Conservation (phyloP, 2,888 invertebrate genomes). For the Labia minor region DNA sequence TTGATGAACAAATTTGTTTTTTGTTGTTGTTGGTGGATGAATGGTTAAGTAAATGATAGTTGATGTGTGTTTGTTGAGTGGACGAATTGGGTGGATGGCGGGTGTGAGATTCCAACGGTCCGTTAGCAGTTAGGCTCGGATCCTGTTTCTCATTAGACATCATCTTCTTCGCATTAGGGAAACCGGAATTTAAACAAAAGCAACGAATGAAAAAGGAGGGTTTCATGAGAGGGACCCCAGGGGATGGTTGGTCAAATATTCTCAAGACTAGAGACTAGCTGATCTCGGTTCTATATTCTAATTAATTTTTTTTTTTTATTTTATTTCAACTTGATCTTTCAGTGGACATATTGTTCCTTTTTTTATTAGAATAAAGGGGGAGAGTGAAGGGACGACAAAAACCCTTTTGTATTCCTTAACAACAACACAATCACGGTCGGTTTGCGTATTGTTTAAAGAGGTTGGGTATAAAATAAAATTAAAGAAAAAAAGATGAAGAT, state of each 20-base stretch:
- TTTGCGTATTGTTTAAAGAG: not conserved
- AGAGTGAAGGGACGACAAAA: not conserved
- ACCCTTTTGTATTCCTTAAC: not conserved
- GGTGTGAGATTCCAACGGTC: not conserved
- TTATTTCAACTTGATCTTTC: not conserved
- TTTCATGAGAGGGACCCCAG: not conserved
- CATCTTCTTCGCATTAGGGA: constrained; percentile 7
- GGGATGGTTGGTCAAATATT: constrained; percentile 4
- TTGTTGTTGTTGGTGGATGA: no score
- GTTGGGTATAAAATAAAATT: no score
- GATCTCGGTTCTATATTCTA: not conserved
- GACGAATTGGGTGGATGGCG: no score
- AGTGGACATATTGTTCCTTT: constrained; percentile 5
- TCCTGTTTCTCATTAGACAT: constrained; percentile 7
- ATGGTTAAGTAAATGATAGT: no score
- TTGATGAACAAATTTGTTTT: no score
- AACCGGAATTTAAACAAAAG: constrained; percentile 13
- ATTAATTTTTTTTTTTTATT: not conserved
- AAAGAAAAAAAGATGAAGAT: not conserved
- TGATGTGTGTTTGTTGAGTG: no score
- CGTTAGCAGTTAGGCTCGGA: not conserved
- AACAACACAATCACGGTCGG: not conserved
- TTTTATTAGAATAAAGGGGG: not conserved
- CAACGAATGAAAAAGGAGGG: no score
- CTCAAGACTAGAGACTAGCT: not conserved